Percentiles rank a stretch among this genome's conserved stretches.
Evolutionary conservation across 2,797 vertebrate genomes (phyloP).

Genomic region (Sebastolobus alascanus): DNA sequence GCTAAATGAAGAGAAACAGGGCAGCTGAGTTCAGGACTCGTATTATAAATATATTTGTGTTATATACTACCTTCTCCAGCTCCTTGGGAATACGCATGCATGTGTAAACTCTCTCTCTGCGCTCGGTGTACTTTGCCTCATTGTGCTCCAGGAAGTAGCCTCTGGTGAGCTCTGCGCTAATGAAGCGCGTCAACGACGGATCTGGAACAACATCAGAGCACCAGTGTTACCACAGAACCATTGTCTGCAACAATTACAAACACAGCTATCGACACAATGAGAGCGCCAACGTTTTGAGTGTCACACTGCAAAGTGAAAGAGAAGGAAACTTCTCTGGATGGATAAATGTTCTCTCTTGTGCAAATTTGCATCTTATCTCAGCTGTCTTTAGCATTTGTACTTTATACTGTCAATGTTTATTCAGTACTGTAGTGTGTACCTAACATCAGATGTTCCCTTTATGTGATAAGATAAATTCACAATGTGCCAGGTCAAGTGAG

Average conservation of each 20-base stretch:
- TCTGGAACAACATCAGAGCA: constrained; percentile 83
- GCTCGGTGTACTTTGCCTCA: constrained; percentile 97
- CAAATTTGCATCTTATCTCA: background rate
- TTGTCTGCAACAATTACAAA: constrained; percentile 64
- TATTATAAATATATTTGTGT: background rate
- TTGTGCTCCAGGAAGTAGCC: constrained; percentile 99
- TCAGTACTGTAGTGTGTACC: constrained; percentile 1
- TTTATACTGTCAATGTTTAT: constrained; percentile 25
- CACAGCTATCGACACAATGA: constrained; percentile 51
- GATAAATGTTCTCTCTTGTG: background rate
- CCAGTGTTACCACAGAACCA: constrained; percentile 54
- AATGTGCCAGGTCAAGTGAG: background rate
- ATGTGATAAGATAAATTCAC: background rate
- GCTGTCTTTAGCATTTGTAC: background rate
- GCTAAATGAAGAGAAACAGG: background rate
- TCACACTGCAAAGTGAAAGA: constrained; percentile 17
- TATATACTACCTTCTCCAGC: constrained; percentile 92
- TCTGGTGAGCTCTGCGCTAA: constrained; percentile 95
- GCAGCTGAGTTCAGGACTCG: background rate
- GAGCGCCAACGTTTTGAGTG: background rate
- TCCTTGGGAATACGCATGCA: constrained; percentile 98
- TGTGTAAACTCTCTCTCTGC: constrained; percentile 95
- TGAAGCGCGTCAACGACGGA: constrained; percentile 93
- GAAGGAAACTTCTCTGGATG: constrained; percentile 41
- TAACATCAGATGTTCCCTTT: background rate